These are phyloP conservation scores for Rhinolophus sinicus DNA, from an alignment of 2,113 vertebrate genomes.

Conservation along the genomic window DNA sequence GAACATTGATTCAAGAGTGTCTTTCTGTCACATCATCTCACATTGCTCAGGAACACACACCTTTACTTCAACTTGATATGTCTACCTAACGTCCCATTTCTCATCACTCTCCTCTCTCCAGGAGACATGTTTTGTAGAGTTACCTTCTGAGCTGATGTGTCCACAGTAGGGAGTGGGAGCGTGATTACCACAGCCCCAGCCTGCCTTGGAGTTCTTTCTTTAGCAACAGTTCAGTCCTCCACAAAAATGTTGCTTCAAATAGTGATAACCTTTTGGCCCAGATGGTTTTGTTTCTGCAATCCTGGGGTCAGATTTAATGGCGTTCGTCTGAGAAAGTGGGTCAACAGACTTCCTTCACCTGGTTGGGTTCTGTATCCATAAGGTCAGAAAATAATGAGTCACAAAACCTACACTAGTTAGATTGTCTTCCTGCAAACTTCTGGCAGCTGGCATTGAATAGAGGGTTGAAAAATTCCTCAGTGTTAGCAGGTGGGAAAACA, in stretches of 20 bases:
- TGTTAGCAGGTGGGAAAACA: conserved; percentile 17
- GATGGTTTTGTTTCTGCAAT: conserved; percentile 3
- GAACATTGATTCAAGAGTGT: background rate
- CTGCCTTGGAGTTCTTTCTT: background rate
- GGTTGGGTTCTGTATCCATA: background rate
- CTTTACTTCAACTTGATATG: background rate
- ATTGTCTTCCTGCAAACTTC: conserved; percentile 1
- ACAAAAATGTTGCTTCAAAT: background rate
- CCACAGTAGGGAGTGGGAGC: background rate
- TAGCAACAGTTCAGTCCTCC: background rate
- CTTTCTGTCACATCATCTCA: background rate
- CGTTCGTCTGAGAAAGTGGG: background rate
- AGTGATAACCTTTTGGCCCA: background rate
- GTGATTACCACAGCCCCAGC: background rate
- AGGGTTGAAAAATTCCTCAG: background rate
- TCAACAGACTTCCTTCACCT: background rate
- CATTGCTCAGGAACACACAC: background rate
- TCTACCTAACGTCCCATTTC: background rate
- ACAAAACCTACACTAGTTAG: background rate
- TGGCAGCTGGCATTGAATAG: background rate
- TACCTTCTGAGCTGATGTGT: background rate
- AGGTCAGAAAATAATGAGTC: background rate
- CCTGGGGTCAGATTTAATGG: background rate
- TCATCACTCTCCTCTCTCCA: background rate
- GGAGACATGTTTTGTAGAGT: background rate